Evolutionary conservation across 2,888 invertebrate species (phyloP), one percentile per base, ranked within the genome.

Genomic region (Brenthis ino): DNA sequence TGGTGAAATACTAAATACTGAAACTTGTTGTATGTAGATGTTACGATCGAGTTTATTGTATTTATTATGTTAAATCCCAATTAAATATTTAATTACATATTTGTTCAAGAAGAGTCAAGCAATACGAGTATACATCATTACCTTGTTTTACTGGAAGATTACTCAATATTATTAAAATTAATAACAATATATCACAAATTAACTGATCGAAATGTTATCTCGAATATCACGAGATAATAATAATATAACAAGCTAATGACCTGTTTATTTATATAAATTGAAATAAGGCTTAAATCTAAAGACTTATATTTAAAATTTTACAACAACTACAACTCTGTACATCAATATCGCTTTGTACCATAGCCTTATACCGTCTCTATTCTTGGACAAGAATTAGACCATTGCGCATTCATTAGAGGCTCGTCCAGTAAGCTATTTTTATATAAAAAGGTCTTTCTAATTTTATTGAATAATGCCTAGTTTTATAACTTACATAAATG

Each of bases 401-500:
- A n/a, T 16, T 48, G 20, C 33, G 50, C 60, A 60, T 60, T 60
- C 60, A 28, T 60, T 50, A 33, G 50, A 33, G 60, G 33, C 60
- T 60, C 50, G 50, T 60, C 28, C n/a, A 60, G 28, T n/a, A 12
- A 4, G 48, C 28, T 58, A 33, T 28, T 56, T 56, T 28, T 3
- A 20, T 70, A 65, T 67, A 64, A 72, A 67, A 13, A 60, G 28
- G 4, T 48, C 0, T 58, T 24, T 14, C 8, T 20, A 54, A 12
- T 24, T 28, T 6, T 24, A 54, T 43, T 8, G 37, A 43, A 43
- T 8, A 43, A 43, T 43, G 37, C 37, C 8, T 43, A 1, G 37
- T 43, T 11, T 43, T 43, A 43, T 43, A 43, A 43, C 37, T 43
- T 43, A 43, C 37, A 8, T 11, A 11, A 43, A 3, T 43, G 11